Percentiles rank a stretch among this genome's conserved stretches.
Conservation (phyloP, 2,888 invertebrate species). For the Drosophila gaucha region DNA sequence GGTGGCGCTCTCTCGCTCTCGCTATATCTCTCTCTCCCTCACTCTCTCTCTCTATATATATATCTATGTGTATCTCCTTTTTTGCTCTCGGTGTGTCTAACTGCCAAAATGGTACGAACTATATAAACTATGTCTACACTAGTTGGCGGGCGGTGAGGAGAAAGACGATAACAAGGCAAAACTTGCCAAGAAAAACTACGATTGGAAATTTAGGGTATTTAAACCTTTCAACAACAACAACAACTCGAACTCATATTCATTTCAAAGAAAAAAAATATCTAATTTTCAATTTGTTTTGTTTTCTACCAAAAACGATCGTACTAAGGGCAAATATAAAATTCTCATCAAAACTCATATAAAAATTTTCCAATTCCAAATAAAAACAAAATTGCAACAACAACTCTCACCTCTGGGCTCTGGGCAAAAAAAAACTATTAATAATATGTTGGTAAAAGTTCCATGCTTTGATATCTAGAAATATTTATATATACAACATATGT, state of each 20-base stretch:
- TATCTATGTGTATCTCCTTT: constrained; percentile 9
- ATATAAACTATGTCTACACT: constrained; percentile 42
- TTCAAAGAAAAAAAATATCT: constrained; percentile 8
- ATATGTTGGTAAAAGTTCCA: constrained; percentile 28
- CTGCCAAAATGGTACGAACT: constrained; percentile 30
- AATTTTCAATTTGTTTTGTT: constrained; percentile 43
- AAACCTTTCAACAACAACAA: constrained; percentile 44
- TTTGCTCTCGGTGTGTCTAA: constrained; percentile 28
- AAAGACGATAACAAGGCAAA: constrained; percentile 77
- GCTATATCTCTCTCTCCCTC: constrained; percentile 17
- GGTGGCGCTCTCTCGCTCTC: constrained; percentile 25
- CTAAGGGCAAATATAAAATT: constrained; percentile 10
- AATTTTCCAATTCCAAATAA: constrained; percentile 8
- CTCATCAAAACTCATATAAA: constrained; percentile 41
- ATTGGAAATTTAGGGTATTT: constrained; percentile 87
- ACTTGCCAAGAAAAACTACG: constrained; percentile 85
- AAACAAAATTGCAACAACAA: constrained; percentile 29
- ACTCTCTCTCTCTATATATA: constrained; percentile 35
- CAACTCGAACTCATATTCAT: constrained; percentile 32
- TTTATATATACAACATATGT: constrained; percentile 9
- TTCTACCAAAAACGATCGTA: constrained; percentile 8
- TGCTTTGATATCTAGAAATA: constrained; percentile 17
- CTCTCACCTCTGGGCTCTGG: constrained; percentile 43
- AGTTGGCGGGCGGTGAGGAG: constrained; percentile 84
- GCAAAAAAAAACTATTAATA: constrained; percentile 7